Conservation (phyloP, 2,888 invertebrate species). For the Agonum fuliginosum region DNA sequence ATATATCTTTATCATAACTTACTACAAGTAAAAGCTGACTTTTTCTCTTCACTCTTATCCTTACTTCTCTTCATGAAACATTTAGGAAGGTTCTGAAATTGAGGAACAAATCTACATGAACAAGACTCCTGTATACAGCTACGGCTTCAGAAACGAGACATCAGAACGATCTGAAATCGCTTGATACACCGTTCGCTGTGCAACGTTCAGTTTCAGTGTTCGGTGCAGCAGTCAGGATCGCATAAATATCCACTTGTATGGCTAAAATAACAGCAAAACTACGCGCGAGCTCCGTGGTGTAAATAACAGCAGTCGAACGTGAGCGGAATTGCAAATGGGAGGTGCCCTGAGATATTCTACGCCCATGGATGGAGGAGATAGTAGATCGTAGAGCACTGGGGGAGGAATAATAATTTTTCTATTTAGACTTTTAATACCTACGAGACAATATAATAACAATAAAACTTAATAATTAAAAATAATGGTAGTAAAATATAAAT, state of each 20-base stretch:
- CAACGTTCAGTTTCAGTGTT: not conserved
- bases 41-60: too few species aligned
- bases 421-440: too few species aligned
- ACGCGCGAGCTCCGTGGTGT: constrained; percentile 41
- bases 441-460: too few species aligned
- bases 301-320: constrained; percentile 52
- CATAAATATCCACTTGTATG: constrained; percentile 55
- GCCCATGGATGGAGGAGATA: constrained; percentile 9
- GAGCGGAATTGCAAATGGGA: constrained; percentile 35
- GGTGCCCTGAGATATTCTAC: not conserved
- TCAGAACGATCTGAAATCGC: constrained; percentile 18
- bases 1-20: not conserved
- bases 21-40: not conserved
- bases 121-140: constrained; percentile 18
- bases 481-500: too few species aligned
- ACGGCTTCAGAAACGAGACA: not conserved
- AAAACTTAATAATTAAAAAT: too few species aligned
- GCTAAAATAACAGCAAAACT: constrained; percentile 57
- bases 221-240: constrained; percentile 30
- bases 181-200: constrained; percentile 19
- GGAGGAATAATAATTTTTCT: too few species aligned
- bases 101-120: constrained; percentile 54
- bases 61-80: constrained; percentile 7
- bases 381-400: too few species aligned
- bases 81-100: constrained; percentile 37